A percentile compares a stretch with the other conserved stretches of the same genome.
phyloP scores from a whole-genome alignment of 2,888 invertebrate species.

The Sminthurides aquaticus region DNA sequence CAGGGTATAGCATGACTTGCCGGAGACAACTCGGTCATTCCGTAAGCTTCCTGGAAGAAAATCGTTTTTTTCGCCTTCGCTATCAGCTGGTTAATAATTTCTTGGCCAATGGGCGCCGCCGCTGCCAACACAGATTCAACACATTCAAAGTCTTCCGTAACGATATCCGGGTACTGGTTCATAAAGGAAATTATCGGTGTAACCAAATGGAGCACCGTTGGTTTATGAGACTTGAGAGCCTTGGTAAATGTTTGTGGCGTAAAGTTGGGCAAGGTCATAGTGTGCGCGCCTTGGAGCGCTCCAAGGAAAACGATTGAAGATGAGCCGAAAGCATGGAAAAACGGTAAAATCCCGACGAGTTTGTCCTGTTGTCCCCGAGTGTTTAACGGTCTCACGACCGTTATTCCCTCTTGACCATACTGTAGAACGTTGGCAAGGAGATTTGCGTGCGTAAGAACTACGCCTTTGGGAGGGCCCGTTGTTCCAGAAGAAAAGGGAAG shows the following conservation, averaged over 20 bases:
- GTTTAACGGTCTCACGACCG: neutral
- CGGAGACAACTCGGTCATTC: slow-evolving; percentile 63
- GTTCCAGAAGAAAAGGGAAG: slow-evolving; percentile 32
- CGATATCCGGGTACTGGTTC: slow-evolving; percentile 61
- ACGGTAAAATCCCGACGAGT: slow-evolving; percentile 33
- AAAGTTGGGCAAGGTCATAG: slow-evolving; percentile 60
- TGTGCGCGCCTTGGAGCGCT: slow-evolving; percentile 52
- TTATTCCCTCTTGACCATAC: neutral
- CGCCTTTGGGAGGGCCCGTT: slow-evolving; percentile 68
- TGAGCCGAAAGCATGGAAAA: slow-evolving; percentile 59
- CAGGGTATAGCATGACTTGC: slow-evolving; percentile 6
- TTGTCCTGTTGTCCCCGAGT: slow-evolving; percentile 16
- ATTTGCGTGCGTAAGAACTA: slow-evolving; percentile 52
- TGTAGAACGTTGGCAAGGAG: slow-evolving; percentile 4
- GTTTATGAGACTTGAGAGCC: slow-evolving; percentile 55
- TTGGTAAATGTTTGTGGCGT: slow-evolving; percentile 65
- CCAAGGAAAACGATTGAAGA: slow-evolving; percentile 60
- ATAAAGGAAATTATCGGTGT: slow-evolving; percentile 70
- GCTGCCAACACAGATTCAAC: slow-evolving; percentile 56
- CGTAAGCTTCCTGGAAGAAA: slow-evolving; percentile 49
- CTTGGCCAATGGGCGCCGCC: slow-evolving; percentile 57
- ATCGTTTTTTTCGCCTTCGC: slow-evolving; percentile 46
- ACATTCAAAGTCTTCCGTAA: slow-evolving; percentile 58
- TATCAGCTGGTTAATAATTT: slow-evolving; percentile 55
- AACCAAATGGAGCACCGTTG: slow-evolving; percentile 52